These are phyloP conservation scores for Phyllopteryx taeniolatus DNA, from an alignment of 2,113 vertebrate genomes.

Conservation along the genomic window DNA sequence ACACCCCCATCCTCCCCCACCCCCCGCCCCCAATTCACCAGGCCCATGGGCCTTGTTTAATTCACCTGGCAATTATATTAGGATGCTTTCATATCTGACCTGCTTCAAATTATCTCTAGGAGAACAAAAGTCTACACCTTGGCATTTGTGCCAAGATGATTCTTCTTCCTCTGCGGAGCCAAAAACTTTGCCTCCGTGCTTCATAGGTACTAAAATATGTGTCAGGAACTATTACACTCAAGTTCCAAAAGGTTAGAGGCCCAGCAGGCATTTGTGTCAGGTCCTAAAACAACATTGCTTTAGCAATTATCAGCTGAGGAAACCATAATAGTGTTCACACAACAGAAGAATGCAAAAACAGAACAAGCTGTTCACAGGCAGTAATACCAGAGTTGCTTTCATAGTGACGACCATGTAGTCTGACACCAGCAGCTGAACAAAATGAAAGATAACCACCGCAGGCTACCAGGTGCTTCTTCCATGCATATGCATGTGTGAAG, in stretches of 20 bases:
- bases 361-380: conserved; percentile 64
- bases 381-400: conserved; percentile 65
- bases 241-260: conserved; percentile 33
- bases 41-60: conserved; percentile 51
- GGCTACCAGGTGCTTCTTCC: conserved; percentile 66
- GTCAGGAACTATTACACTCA: conserved; percentile 67
- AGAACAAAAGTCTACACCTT: conserved; percentile 57
- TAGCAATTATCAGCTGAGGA: conserved; percentile 70
- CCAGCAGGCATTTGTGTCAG: conserved; percentile 47
- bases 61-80: conserved; percentile 61
- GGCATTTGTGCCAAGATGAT: conserved; percentile 48
- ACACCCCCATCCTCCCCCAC: neutral
- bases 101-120: conserved; percentile 64
- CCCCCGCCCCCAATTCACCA: neutral
- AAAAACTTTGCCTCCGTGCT: conserved; percentile 62
- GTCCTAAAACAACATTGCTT: conserved; percentile 38
- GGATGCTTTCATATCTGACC: conserved; percentile 57
- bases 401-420: conserved; percentile 61
- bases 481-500: conserved; percentile 11
- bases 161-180: conserved; percentile 47
- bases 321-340: conserved; percentile 67
- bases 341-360: conserved; percentile 72
- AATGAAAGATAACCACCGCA: conserved; percentile 65
- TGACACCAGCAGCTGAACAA: conserved; percentile 57
- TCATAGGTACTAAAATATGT: conserved; percentile 64